These are phyloP conservation scores for Circaetus cinerascens DNA, from an alignment of 2,113 vertebrate genomes.

Conservation along the genomic window DNA sequence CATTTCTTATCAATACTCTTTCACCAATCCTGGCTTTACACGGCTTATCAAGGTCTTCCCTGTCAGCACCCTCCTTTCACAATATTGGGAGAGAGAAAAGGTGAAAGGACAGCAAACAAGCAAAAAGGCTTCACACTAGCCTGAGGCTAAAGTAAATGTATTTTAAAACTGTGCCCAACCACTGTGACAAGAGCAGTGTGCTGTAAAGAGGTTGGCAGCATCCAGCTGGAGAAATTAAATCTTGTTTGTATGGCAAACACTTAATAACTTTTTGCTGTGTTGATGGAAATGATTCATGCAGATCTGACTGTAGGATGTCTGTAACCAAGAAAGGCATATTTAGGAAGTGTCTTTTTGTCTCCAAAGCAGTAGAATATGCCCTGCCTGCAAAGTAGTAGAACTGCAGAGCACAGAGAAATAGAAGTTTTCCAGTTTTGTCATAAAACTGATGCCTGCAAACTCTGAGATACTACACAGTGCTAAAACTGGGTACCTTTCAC, in stretches of 20 bases:
- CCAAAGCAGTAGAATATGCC: neutral
- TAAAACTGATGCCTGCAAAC: neutral
- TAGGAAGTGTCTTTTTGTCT: neutral
- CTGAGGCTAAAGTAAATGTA: conserved; percentile 40
- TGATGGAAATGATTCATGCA: conserved; percentile 25
- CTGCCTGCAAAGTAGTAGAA: neutral
- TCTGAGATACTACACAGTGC: neutral
- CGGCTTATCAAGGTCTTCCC: neutral
- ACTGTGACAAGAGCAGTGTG: conserved; percentile 41
- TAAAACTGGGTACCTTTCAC: neutral
- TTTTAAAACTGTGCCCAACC: conserved; percentile 45
- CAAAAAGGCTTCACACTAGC: neutral
- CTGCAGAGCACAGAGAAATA: neutral
- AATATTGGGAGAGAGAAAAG: neutral
- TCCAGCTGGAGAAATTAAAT: conserved; percentile 51
- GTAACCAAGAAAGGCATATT: neutral
- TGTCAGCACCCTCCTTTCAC: conserved; percentile 1
- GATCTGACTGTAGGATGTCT: neutral
- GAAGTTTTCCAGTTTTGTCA: neutral
- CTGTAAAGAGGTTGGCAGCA: neutral
- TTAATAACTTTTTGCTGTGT: neutral
- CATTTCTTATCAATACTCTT: neutral
- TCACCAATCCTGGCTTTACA: neutral
- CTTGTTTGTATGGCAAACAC: conserved; percentile 11
- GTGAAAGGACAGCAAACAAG: conserved; percentile 39